Percentiles rank a stretch among this genome's conserved stretches.
Evolutionary conservation across 2,797 vertebrate genomes (phyloP).

Genomic region (Fistularia commersonii): DNA sequence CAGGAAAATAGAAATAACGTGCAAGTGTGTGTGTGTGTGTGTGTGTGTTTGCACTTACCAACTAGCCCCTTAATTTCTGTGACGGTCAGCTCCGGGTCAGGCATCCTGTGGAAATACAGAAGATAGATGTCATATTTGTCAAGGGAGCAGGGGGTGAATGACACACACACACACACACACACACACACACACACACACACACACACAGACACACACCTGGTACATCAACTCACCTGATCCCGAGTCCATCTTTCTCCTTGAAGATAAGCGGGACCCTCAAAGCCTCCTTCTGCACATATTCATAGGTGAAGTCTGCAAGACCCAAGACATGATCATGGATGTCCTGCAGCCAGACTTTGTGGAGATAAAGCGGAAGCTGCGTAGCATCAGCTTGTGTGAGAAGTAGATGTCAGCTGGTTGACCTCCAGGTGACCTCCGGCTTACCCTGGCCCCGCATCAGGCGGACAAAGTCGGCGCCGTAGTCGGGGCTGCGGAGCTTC

Average conservation of each 20-base stretch:
- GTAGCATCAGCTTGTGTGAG: no score
- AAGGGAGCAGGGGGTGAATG: no score
- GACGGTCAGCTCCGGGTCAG: slow-evolving; percentile 90
- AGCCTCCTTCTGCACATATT: slow-evolving; percentile 94
- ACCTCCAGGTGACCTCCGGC: no score
- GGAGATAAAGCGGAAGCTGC: no score
- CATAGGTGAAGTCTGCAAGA: slow-evolving; percentile 93
- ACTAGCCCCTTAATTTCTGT: slow-evolving; percentile 95
- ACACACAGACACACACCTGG: not conserved
- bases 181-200: no score
- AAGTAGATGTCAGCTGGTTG: no score
- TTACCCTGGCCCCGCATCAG: slow-evolving; percentile 93
- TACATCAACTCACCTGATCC: slow-evolving; percentile 87
- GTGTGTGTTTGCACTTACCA: slow-evolving; percentile 87
- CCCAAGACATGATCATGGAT: no score
- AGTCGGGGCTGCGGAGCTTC: slow-evolving; percentile 84
- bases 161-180: no score
- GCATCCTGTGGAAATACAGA: slow-evolving; percentile 81
- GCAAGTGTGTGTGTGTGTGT: no score
- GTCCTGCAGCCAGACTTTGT: no score
- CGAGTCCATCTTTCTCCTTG: slow-evolving; percentile 89
- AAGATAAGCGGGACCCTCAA: slow-evolving; percentile 90
- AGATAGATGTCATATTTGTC: no score
- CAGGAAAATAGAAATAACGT: no score
- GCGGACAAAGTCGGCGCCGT: slow-evolving; percentile 83